Base-by-base conservation (phyloP, 2,888 invertebrate genomes). In the Lepetodrilus schrolli region DNA sequence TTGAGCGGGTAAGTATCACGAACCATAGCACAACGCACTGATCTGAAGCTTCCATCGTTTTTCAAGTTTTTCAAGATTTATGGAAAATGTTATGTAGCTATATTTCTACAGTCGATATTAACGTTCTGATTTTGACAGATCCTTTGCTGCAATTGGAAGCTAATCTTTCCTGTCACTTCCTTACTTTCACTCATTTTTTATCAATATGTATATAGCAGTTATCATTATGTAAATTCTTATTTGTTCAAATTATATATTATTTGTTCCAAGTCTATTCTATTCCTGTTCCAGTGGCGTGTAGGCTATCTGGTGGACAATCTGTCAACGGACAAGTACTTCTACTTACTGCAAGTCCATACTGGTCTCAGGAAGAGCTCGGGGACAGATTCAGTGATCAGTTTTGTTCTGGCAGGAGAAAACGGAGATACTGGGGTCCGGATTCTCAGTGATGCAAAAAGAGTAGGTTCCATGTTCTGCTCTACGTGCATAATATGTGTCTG, bases 391-490 rank as follows among this genome's bases (percentile, higher is more conserved):
- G 79, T 79, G 4, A 81, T 87, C 38, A 80, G 82, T 37, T 87
- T 90, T 71, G 83, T 87, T 4, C 58, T 90, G 10, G 79, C 84
- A 0, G 90, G 90, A 4, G 86, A 87, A 7, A 51, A 80, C 2
- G 84, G 83, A 30, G 88, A 89, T 50, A 88, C 88, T 0, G 87
- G 86, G 0, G 82, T 87, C 10, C 72, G 89, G n/a, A 78, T 82
- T 38, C 79, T 90, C 0, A 75, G 78, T 23, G 89, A 88, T 71
- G 87, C 84, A 20, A 76, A 83, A 70, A 75, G 78, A 74, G 85
- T 85, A 77, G 74, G 70, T 71, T n/a, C n/a, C n/a, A n/a, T n/a
- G n/a, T n/a, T n/a, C n/a, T n/a, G n/a, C n/a, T n/a, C n/a, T n/a
- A n/a, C n/a, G n/a, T n/a, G n/a, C n/a, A n/a, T n/a, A n/a, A n/a